phyloP scores from a whole-genome alignment of 1,140 invertebrate species.

The Penaeus chinensis region DNA sequence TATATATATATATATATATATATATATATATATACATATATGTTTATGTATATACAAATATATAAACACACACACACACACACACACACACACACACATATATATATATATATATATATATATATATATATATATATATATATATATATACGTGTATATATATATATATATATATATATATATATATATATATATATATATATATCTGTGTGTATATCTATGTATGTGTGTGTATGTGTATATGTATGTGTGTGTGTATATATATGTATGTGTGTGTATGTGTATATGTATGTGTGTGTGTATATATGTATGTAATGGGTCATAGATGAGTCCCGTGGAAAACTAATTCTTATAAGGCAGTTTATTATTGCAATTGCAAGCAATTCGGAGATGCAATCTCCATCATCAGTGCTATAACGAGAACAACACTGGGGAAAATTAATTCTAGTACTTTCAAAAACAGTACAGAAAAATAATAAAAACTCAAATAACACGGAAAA shows the following conservation, averaged over 20 bases:
- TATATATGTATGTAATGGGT: constrained; percentile 3
- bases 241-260: background rate
- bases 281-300: background rate
- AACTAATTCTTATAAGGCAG: too few species aligned
- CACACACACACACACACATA: background rate
- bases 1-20: too few species aligned
- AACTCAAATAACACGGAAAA: too few species aligned
- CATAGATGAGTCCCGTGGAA: too few species aligned
- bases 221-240: background rate
- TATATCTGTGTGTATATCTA: background rate
- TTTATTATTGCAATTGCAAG: too few species aligned
- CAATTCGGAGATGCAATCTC: too few species aligned
- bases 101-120: constrained; percentile 18
- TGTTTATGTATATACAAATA: background rate
- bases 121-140: constrained; percentile 23
- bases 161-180: constrained; percentile 24
- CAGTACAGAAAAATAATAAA: too few species aligned
- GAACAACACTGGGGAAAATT: too few species aligned
- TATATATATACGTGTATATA: constrained; percentile 13
- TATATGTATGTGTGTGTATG: background rate
- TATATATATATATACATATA: background rate
- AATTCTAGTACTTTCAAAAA: too few species aligned
- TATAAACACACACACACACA: background rate
- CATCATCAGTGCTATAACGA: too few species aligned
- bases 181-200: constrained; percentile 23